phyloP scores from a whole-genome alignment of 2,113 vertebrate species.

The Trematomus loennbergii region DNA sequence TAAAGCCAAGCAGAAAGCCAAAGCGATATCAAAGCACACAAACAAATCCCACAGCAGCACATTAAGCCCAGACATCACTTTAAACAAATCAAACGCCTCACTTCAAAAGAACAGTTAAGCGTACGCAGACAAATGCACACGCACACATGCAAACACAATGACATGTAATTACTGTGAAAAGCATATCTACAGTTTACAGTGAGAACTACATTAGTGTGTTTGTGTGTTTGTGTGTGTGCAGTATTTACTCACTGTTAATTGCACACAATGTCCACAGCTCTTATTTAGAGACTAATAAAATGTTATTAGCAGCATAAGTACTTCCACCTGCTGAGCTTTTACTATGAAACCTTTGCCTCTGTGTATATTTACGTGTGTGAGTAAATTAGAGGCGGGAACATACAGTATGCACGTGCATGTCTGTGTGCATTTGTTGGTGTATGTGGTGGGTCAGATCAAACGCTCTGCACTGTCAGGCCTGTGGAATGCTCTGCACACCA shows the following conservation, averaged over 20 bases:
- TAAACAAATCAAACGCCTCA: constrained; percentile 78
- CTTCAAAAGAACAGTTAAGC: constrained; percentile 76
- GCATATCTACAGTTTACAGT: constrained; percentile 24
- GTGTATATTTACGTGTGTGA: constrained; percentile 16
- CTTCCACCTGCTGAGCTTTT: constrained; percentile 76
- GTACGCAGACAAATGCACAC: constrained; percentile 59
- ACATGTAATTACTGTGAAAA: constrained; percentile 58
- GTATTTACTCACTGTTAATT: constrained; percentile 65
- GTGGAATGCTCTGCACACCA: constrained; percentile 48
- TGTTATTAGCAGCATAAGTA: constrained; percentile 73
- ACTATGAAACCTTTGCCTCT: constrained; percentile 40
- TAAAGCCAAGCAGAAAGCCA: constrained; percentile 74
- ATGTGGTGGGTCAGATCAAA: constrained; percentile 59
- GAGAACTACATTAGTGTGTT: constrained; percentile 16
- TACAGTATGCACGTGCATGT: neutral
- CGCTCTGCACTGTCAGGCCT: constrained; percentile 48
- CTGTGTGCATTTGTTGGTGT: constrained; percentile 4
- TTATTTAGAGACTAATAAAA: constrained; percentile 77
- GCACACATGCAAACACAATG: constrained; percentile 57
- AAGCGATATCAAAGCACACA: constrained; percentile 79
- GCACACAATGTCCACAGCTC: constrained; percentile 65
- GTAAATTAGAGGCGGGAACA: neutral
- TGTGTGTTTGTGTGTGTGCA: constrained; percentile 34
- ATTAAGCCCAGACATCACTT: constrained; percentile 80
- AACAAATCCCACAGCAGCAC: constrained; percentile 80